These are phyloP conservation scores for Myopa tessellatipennis DNA, from an alignment of 2,888 invertebrate species.

Conservation along the genomic window DNA sequence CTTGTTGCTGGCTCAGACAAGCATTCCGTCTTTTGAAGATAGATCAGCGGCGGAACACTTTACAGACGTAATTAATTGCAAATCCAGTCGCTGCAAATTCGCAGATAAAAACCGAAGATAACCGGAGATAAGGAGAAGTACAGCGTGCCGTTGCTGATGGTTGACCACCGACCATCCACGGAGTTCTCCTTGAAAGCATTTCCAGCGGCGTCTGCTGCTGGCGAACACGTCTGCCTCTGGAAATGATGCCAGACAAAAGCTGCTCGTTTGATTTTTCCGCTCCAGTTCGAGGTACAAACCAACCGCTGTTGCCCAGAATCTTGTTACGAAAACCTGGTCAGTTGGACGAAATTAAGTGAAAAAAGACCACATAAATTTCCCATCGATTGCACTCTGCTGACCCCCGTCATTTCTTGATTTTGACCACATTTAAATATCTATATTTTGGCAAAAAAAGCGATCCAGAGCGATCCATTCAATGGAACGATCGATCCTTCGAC, in stretches of 20 bases:
- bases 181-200: not conserved
- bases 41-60: too few relatives aligned
- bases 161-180: too few relatives aligned
- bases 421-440: not conserved
- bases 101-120: too few relatives aligned
- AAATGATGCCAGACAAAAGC: slow-evolving; percentile 8
- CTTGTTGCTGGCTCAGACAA: too few relatives aligned
- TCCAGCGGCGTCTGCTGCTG: not conserved
- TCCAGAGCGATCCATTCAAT: not conserved
- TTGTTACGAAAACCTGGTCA: not conserved
- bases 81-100: not conserved
- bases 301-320: not conserved
- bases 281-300: slow-evolving; percentile 1
- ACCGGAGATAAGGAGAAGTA: not conserved
- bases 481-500: too few relatives aligned
- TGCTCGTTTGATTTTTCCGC: slow-evolving; percentile 21
- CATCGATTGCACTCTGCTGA: not conserved
- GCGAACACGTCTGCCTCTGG: not conserved
- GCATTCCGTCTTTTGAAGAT: too few relatives aligned
- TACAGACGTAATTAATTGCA: slow-evolving; percentile 18
- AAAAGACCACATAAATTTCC: not conserved
- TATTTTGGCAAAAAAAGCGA: not conserved
- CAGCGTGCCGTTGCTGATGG: not conserved
- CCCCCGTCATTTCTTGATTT: not conserved
- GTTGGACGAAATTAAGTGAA: not conserved